Evolutionary conservation across 2,888 invertebrate species (phyloP), one percentile per base, ranked within the genome.

Genomic region (Drosophila maculinotata): DNA sequence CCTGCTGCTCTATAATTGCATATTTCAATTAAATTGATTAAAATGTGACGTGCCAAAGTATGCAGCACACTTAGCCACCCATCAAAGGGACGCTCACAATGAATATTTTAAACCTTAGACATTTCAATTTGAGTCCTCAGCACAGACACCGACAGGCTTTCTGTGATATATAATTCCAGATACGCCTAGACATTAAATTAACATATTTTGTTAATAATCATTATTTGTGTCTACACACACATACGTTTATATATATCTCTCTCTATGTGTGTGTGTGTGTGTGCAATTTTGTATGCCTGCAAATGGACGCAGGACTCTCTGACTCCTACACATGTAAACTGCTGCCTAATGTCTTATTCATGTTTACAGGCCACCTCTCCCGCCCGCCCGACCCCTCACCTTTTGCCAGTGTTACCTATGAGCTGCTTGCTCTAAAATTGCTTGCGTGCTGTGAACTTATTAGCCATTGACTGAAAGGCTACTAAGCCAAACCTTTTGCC

Each of bases 191-290:
- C 88, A 83, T 83, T 70, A 86, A 88, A 83, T 83, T 87, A 87
- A 83, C 83, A 83, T 83, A 83, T 83, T 83, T 87, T 69, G 52
- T 68, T 88, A 86, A 83, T 83, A 83, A 83, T 77, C 78, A 83
- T 83, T 85, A 83, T 80, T 88, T 86, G 39, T 56, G 10, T 26
- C 28, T 53, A n/a, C 30, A 47, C 30, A 33, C 44, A 49, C 28
- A 26, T 12, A 42, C 44, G 31, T 38, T 30, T 48, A 28, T 58
- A 25, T 25, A 42, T 44, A 20, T 20, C 42, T 17, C 15, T 49
- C 28, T 33, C 7, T 48, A 36, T 54, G 17, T 51, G 30, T 53
- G 42, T 42, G 33, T 41, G 53, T 53, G 33, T 36, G 15, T 51
- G 8, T 10, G 68, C 49, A 38, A 52, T 35, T 49, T 33, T 45